Evolutionary conservation across 2,797 vertebrate genomes (phyloP), one percentile per base, ranked within the genome.

Genomic region (Anabacerthia variegaticeps): DNA sequence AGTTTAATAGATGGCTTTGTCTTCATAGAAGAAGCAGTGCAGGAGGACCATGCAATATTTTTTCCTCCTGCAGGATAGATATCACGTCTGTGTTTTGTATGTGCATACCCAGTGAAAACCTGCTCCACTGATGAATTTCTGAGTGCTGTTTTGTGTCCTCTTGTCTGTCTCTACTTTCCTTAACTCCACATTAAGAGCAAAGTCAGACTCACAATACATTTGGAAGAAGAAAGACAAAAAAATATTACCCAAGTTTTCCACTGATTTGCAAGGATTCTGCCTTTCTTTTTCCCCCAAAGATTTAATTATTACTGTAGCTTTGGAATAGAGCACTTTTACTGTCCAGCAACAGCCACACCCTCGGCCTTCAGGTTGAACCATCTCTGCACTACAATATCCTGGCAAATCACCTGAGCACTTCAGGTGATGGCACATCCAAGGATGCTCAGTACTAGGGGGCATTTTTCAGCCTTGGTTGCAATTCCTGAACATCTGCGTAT

Each of bases 381-480:
- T 77, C 41, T 16, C 19, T 49, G 69, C 78, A 46, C 34, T 59
- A 69, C 71, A 83, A 16, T 43, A 84, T 39, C 71, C 67, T 76
- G 88, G 85, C 89, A 89, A 49, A 54, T 32, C 51, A 54, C 28
- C 51, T 62, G 39, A 67, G 55, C 79, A 95, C 67, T 94, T 96
- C 92, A 93, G 91, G 93, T 97, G 91, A 95, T 82, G 89, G 58
- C 74, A 52, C 81, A 85, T 91, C 85, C 91, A 88, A 92, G 43
- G 15, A 6, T 52, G 52, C 54, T 88, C 39, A 85, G 77, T 89
- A 86, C 69, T 59, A 51, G 66, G 65, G 89, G 90, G 12, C 24
- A 85, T 94, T 92, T 94, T 96, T 87, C 63, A 91, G 28, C 78
- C 86, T 96, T 74, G 65, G 75, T 92, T 97, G 66, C 49, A 56